phyloP scores from a whole-genome alignment of 2,113 vertebrate species.

The Alligator mississippiensis region DNA sequence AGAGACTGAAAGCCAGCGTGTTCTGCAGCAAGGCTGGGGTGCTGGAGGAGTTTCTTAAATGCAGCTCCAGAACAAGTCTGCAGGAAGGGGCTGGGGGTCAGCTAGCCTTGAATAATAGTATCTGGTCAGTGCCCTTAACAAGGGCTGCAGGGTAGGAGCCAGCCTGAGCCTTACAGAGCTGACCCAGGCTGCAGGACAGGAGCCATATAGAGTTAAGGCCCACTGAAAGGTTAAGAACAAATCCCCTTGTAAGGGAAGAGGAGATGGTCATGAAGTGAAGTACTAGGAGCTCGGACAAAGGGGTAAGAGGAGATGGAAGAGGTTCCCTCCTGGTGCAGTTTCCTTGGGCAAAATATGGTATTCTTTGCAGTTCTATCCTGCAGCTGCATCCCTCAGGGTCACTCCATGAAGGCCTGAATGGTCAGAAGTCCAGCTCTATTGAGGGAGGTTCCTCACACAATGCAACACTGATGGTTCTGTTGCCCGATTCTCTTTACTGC shows the following conservation, averaged over 20 bases:
- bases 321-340: neutral
- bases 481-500: neutral
- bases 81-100: too few relatives aligned
- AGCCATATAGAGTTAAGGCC: neutral
- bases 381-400: neutral
- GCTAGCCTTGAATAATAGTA: too few relatives aligned
- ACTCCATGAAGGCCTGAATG: neutral
- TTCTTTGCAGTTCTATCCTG: neutral
- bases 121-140: too few relatives aligned
- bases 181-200: too few relatives aligned
- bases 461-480: neutral
- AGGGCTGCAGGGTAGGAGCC: neutral
- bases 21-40: too few relatives aligned
- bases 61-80: too few relatives aligned
- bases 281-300: neutral
- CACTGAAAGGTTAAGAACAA: neutral
- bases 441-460: neutral
- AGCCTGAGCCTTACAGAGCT: too few relatives aligned
- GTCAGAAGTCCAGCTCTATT: neutral
- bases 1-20: too few relatives aligned
- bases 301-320: neutral
- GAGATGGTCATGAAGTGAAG: neutral
- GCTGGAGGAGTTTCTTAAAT: too few relatives aligned
- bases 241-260: neutral
- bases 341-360: neutral